phyloP scores from a whole-genome alignment of 2,888 invertebrate genomes.

The Cheilosia impressa region DNA sequence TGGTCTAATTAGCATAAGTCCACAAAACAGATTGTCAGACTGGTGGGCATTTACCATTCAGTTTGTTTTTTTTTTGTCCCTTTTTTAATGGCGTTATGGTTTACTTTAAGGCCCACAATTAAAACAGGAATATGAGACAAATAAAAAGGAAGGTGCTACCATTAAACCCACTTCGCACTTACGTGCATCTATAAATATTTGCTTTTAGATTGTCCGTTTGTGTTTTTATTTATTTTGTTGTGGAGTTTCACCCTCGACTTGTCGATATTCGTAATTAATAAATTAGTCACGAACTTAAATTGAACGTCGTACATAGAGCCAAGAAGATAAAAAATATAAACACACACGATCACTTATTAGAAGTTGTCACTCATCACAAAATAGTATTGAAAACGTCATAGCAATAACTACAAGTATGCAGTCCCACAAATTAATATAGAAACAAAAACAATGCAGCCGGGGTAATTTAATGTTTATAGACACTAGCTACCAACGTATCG shows the following conservation, averaged over 20 bases:
- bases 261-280: slow-evolving; percentile 26
- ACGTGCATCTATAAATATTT: slow-evolving; percentile 25
- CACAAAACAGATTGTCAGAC: slow-evolving; percentile 25
- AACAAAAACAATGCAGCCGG: not conserved
- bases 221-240: not conserved
- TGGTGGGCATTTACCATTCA: slow-evolving; percentile 15
- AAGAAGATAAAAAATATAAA: not conserved
- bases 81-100: slow-evolving; percentile 1
- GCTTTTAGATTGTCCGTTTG: not conserved
- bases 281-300: slow-evolving; percentile 26
- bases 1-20: slow-evolving; percentile 40
- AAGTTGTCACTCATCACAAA: slow-evolving; percentile 2
- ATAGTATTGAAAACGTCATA: not conserved
- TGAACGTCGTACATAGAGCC: not conserved
- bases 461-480: slow-evolving; percentile 1
- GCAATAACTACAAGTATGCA: not conserved
- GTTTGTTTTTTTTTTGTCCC: not conserved
- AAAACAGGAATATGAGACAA: slow-evolving; percentile 20
- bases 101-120: slow-evolving; percentile 23
- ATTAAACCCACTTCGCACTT: slow-evolving; percentile 28
- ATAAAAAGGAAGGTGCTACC: slow-evolving; percentile 19
- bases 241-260: not conserved
- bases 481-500: not conserved
- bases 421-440: not conserved
- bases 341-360: not conserved